These are phyloP conservation scores for Catocala sponsa DNA, from an alignment of 2,888 invertebrate genomes.

Conservation along the genomic window DNA sequence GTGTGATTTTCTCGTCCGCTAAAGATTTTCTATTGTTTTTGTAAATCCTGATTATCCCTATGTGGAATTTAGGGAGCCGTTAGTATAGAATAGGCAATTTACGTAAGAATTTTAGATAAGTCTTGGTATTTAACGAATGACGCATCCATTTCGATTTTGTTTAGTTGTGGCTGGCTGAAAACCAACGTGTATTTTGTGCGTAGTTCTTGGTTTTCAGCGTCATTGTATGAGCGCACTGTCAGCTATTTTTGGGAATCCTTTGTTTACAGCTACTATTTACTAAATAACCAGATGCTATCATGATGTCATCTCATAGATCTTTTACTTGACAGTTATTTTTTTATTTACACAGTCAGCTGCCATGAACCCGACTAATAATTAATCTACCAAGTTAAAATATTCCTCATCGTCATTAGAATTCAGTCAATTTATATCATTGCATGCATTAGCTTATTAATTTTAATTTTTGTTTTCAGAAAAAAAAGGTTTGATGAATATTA, in stretches of 20 bases:
- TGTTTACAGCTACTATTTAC: slow-evolving; percentile 53
- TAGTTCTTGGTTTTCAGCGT: slow-evolving; percentile 61
- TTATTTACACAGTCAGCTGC: not conserved
- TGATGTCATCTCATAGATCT: slow-evolving; percentile 25
- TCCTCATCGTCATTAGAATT: not conserved
- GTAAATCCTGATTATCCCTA: not conserved
- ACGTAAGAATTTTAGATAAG: slow-evolving; percentile 22
- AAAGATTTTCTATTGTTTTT: slow-evolving; percentile 24
- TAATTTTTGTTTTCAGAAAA: slow-evolving; percentile 77
- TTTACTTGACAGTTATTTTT: slow-evolving; percentile 25
- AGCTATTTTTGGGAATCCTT: slow-evolving; percentile 66
- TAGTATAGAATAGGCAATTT: slow-evolving; percentile 8
- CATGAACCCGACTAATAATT: slow-evolving; percentile 1
- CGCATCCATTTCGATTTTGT: slow-evolving; percentile 58
- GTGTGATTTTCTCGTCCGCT: slow-evolving; percentile 42
- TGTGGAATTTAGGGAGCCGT: not conserved
- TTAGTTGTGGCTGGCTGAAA: slow-evolving; percentile 58
- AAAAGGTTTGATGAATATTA: slow-evolving; percentile 74
- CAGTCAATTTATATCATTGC: slow-evolving; percentile 25
- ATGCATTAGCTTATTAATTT: slow-evolving; percentile 43
- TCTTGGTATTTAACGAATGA: slow-evolving; percentile 56
- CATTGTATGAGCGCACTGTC: slow-evolving; percentile 53
- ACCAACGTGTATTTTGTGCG: slow-evolving; percentile 61
- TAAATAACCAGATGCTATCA: slow-evolving; percentile 33
- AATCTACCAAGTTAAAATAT: not conserved